Percentiles rank a stretch among this genome's conserved stretches.
Evolutionary conservation across 2,888 invertebrate species (phyloP).

Genomic region (Prosopocoilus inquinatus): DNA sequence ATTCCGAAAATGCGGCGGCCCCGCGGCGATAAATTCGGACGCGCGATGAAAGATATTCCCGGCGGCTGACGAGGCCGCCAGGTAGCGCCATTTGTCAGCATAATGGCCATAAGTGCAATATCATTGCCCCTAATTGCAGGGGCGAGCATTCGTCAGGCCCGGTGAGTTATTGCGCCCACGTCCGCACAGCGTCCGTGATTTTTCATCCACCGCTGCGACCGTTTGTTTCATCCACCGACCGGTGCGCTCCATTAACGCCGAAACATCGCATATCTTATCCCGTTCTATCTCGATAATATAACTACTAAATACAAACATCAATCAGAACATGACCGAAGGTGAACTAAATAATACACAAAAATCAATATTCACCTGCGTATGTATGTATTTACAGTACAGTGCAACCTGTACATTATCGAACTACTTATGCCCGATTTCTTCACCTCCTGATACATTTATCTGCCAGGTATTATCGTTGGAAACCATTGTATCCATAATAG

Average conservation of each 20-base stretch:
- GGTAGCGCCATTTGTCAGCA: slow-evolving; percentile 27
- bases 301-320: too few relatives aligned
- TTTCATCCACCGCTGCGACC: slow-evolving; percentile 7
- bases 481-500: too few relatives aligned
- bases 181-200: slow-evolving; percentile 8
- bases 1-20: neutral
- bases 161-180: slow-evolving; percentile 26
- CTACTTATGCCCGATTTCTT: too few relatives aligned
- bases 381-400: too few relatives aligned
- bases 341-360: too few relatives aligned
- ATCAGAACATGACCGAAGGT: too few relatives aligned
- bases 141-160: slow-evolving; percentile 35
- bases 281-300: slow-evolving; percentile 2
- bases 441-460: too few relatives aligned
- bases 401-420: too few relatives aligned
- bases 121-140: slow-evolving; percentile 40
- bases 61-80: slow-evolving; percentile 8
- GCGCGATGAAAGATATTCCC: slow-evolving; percentile 6
- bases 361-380: too few relatives aligned
- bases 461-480: too few relatives aligned
- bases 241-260: neutral
- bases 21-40: neutral
- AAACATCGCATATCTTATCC: neutral
- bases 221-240: neutral
- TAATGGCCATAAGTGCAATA: slow-evolving; percentile 39